A percentile compares a stretch with the other conserved stretches of the same genome.
phyloP scores from a whole-genome alignment of 2,888 invertebrate species.

The Oeneis ivallda region DNA sequence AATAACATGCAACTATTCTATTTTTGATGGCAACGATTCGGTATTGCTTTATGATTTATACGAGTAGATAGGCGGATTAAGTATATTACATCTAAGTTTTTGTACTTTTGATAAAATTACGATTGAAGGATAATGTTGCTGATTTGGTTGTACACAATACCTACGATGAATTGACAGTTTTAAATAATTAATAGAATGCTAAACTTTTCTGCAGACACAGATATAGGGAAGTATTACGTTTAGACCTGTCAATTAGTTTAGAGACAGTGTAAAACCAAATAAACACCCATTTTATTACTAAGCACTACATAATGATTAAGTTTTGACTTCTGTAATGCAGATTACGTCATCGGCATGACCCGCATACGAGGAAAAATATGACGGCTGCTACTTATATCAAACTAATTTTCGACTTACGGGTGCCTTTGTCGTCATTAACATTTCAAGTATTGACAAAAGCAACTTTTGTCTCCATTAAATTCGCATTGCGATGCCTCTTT shows the following conservation, averaged over 20 bases:
- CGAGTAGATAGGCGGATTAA: neutral
- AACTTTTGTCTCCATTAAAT: neutral
- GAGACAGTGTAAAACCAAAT: too few species aligned
- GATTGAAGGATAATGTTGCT: neutral
- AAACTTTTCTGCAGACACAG: too few species aligned
- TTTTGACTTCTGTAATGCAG: too few species aligned
- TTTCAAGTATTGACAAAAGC: neutral
- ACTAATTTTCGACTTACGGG: too few species aligned
- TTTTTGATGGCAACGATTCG: neutral
- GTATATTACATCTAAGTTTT: neutral
- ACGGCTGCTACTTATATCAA: too few species aligned
- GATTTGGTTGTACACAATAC: too few species aligned
- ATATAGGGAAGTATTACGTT: too few species aligned
- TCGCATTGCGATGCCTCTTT: neutral
- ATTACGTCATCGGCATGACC: neutral
- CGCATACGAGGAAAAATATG: neutral
- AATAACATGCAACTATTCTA: neutral
- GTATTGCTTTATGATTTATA: neutral
- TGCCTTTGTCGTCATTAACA: neutral
- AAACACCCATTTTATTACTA: too few species aligned
- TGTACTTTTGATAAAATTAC: neutral
- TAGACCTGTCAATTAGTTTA: too few species aligned
- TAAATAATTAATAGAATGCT: too few species aligned
- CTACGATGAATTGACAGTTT: too few species aligned
- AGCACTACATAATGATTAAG: too few species aligned